Evolutionary conservation across 2,113 vertebrate genomes (phyloP).

Genomic region (Oreochromis aureus): DNA sequence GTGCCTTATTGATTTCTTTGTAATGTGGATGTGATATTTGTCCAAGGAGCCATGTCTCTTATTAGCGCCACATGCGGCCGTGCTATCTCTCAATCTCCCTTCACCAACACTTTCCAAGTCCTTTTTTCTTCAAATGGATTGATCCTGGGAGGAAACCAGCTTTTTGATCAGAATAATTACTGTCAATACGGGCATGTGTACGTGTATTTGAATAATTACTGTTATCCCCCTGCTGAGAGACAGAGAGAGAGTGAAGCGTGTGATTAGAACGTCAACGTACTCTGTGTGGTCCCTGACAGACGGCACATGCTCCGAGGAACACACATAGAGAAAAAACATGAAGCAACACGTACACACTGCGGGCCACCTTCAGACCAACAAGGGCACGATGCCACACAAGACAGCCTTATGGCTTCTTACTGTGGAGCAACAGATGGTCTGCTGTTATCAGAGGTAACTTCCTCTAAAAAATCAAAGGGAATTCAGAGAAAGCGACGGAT

Average conservation of each 20-base stretch:
- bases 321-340: background rate
- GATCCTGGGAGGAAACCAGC: constrained; percentile 73
- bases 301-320: constrained; percentile 18
- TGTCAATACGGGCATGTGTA: constrained; percentile 66
- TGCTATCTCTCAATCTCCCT: constrained; percentile 11
- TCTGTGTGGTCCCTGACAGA: constrained; percentile 55
- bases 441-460: background rate
- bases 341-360: background rate
- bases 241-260: constrained; percentile 53
- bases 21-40: constrained; percentile 63
- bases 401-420: background rate
- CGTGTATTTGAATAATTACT: constrained; percentile 66
- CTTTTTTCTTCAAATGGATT: constrained; percentile 62
- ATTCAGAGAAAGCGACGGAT: background rate
- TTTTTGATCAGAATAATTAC: constrained; percentile 79
- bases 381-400: constrained; percentile 1
- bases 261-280: constrained; percentile 68
- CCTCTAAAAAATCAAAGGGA: background rate
- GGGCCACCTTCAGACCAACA: constrained; percentile 6
- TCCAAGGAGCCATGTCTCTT: constrained; percentile 31
- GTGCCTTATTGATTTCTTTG: constrained; percentile 47
- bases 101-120: background rate
- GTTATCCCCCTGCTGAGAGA: constrained; percentile 57
- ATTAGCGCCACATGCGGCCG: constrained; percentile 51
- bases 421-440: constrained; percentile 28